A percentile compares a stretch with the other conserved stretches of the same genome.
Evolutionary conservation across 2,888 invertebrate genomes (phyloP).

Genomic region (Drosophila niveifrons): DNA sequence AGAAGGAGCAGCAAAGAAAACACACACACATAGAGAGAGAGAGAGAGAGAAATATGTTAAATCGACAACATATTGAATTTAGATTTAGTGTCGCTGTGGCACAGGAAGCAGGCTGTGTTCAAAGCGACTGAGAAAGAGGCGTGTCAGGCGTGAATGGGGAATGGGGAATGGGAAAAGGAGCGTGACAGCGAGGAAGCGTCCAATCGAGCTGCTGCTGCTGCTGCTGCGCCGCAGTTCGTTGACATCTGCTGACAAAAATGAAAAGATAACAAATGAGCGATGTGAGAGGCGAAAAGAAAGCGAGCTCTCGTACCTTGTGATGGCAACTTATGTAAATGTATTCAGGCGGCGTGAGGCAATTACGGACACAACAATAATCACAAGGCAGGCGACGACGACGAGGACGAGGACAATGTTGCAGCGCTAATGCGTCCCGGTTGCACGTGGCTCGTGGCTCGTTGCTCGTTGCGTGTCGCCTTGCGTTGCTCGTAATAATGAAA

Average conservation of each 20-base stretch:
- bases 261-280: slow-evolving; percentile 55
- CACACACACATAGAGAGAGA: slow-evolving; percentile 7
- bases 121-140: background rate
- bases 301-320: background rate
- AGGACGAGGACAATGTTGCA: slow-evolving; percentile 26
- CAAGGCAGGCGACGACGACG: slow-evolving; percentile 14
- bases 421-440: slow-evolving; percentile 27
- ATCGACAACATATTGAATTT: slow-evolving; percentile 79
- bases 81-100: slow-evolving; percentile 64
- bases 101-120: slow-evolving; percentile 25
- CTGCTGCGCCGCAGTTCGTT: slow-evolving; percentile 41
- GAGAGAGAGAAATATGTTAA: slow-evolving; percentile 63
- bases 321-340: slow-evolving; percentile 57
- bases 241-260: slow-evolving; percentile 52
- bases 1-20: slow-evolving; percentile 9
- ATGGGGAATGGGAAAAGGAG: background rate
- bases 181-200: slow-evolving; percentile 25
- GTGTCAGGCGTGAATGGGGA: background rate
- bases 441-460: background rate
- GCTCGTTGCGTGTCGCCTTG: background rate
- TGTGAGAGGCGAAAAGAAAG: slow-evolving; percentile 1
- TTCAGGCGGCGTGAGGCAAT: slow-evolving; percentile 51
- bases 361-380: slow-evolving; percentile 55
- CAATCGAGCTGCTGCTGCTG: background rate
- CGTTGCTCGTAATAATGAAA: slow-evolving; percentile 43